Percentiles rank a stretch among this genome's conserved stretches.
Evolutionary conservation across 2,888 invertebrate species (phyloP).

Genomic region (Iphiclides podalirius): DNA sequence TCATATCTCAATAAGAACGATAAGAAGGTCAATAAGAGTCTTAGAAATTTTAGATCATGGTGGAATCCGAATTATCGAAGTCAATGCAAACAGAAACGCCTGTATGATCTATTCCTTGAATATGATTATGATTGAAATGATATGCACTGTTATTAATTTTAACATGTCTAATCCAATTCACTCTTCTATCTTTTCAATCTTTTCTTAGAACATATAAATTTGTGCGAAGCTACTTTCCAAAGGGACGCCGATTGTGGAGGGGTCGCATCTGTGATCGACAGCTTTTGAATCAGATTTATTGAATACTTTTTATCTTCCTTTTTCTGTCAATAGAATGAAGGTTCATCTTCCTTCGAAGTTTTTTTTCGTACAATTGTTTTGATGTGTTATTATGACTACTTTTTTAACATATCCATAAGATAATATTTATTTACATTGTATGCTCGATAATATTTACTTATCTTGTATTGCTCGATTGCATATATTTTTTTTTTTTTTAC

Average conservation of each 20-base stretch:
- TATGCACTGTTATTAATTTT: no score
- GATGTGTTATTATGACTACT: conserved; percentile 16
- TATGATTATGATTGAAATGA: conserved; percentile 21
- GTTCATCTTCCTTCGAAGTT: conserved; percentile 60
- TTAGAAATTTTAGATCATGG: conserved; percentile 49
- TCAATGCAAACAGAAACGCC: conserved; percentile 41
- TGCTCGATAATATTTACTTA: no score
- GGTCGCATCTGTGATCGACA: conserved; percentile 73
- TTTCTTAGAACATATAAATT: no score
- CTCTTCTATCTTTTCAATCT: no score
- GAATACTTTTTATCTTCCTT: conserved; percentile 54
- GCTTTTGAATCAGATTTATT: conserved; percentile 62
- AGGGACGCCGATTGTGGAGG: conserved; percentile 49
- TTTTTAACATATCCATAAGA: conserved; percentile 14
- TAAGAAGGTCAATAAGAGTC: conserved; percentile 20
- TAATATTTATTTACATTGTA: no score
- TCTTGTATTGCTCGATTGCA: no score
- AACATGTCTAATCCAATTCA: no score
- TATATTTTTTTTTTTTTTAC: no score
- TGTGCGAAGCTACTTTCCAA: no score
- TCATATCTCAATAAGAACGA: conserved; percentile 38
- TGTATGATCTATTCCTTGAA: conserved; percentile 38
- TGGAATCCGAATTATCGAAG: conserved; percentile 55
- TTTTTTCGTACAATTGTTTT: conserved; percentile 10
- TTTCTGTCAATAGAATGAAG: conserved; percentile 49